Evolutionary conservation across 2,113 vertebrate genomes (phyloP).

Genomic region (Phalacrocorax aristotelis): DNA sequence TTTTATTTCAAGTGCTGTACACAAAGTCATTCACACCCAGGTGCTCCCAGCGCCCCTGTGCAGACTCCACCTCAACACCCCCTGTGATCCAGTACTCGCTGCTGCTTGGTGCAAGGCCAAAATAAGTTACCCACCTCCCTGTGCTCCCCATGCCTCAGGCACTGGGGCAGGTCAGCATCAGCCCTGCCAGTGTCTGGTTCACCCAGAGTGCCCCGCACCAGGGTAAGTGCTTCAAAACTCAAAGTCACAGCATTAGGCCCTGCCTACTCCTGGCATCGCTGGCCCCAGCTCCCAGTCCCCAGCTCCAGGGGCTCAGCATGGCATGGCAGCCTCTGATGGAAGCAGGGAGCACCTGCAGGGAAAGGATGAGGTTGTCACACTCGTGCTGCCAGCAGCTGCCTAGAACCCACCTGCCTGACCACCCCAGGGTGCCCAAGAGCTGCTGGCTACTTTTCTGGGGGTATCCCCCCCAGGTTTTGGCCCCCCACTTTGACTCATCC

Average conservation of each 20-base stretch:
- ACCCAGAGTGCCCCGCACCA: background rate
- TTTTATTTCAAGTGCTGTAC: constrained; percentile 25
- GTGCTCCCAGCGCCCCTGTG: constrained; percentile 28
- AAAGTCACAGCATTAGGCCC: rapidly evolving
- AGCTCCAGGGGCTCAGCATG: background rate
- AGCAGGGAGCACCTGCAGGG: background rate
- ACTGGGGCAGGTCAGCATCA: rapidly evolving
- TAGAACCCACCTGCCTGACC: background rate
- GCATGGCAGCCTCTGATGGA: background rate
- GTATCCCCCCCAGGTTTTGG: rapidly evolving
- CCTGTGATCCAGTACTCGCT: rapidly evolving
- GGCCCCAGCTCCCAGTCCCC: rapidly evolving
- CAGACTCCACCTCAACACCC: rapidly evolving
- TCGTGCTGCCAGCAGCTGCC: rapidly evolving
- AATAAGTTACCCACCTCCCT: background rate
- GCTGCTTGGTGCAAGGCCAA: background rate
- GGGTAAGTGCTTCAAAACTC: background rate
- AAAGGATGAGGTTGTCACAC: background rate
- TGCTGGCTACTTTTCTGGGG: background rate
- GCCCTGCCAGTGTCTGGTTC: background rate
- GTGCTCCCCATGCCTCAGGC: background rate
- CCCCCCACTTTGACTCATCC: background rate
- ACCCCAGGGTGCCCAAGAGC: background rate
- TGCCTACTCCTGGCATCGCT: rapidly evolving
- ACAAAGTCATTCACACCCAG: background rate